phyloP scores from a whole-genome alignment of 1,140 invertebrate species.

The Penaeus chinensis region DNA sequence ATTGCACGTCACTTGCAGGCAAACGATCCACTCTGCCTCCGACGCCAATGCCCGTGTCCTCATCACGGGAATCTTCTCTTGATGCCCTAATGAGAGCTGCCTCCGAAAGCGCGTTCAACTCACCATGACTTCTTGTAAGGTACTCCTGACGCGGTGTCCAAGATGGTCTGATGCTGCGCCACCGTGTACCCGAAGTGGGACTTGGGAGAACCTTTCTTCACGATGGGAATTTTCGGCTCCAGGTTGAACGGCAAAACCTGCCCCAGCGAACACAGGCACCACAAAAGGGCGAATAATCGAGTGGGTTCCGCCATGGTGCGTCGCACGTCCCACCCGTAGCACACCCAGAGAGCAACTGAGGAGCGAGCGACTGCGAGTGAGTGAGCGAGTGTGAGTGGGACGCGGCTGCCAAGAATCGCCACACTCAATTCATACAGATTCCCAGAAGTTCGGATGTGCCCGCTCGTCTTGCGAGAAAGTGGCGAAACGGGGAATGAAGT shows the following conservation, averaged over 20 bases:
- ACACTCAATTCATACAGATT: too few species aligned
- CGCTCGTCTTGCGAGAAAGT: too few species aligned
- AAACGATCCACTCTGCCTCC: too few species aligned
- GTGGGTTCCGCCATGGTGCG: conserved; percentile 36
- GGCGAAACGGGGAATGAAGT: too few species aligned
- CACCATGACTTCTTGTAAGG: conserved; percentile 72
- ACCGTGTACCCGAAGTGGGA: conserved; percentile 92
- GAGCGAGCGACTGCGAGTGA: not conserved
- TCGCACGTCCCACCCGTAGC: not conserved
- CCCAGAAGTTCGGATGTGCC: too few species aligned
- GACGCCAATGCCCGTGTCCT: too few species aligned
- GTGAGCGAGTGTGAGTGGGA: not conserved
- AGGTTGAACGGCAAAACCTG: conserved; percentile 77
- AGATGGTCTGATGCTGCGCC: conserved; percentile 79
- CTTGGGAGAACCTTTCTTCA: conserved; percentile 78
- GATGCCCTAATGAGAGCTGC: too few species aligned
- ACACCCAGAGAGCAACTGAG: conserved; percentile 28
- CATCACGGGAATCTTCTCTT: too few species aligned
- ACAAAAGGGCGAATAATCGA: conserved; percentile 15
- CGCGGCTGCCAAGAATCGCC: conserved; percentile 3
- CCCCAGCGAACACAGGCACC: conserved; percentile 24
- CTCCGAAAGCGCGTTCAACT: conserved; percentile 65
- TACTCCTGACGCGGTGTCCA: conserved; percentile 66
- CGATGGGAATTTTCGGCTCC: conserved; percentile 84
- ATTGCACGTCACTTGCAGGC: too few species aligned